Percentiles rank a stretch among this genome's conserved stretches.
phyloP scores from a whole-genome alignment of 1,140 invertebrate species.

The Diachasma alloeum region DNA sequence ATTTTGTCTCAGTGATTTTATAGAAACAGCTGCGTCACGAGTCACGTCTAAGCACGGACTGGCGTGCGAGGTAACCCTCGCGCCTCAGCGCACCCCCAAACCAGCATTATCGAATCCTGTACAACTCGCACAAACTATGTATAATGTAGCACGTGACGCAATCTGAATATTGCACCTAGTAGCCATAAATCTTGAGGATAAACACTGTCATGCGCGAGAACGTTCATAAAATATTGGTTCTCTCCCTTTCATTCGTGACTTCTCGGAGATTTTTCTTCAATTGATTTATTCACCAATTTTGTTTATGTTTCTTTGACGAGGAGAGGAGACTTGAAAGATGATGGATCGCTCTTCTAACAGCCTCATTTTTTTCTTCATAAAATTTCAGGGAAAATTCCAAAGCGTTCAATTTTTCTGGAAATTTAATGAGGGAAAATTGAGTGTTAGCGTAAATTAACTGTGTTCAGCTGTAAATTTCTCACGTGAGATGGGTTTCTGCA shows the following conservation, averaged over 20 bases:
- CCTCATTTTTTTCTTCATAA: background rate
- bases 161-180: conserved; percentile 23
- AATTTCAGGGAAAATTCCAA: background rate
- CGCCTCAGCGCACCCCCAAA: conserved; percentile 29
- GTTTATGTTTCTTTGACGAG: background rate
- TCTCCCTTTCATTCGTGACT: background rate
- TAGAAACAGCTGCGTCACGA: conserved; percentile 45
- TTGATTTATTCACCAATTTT: background rate
- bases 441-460: no score
- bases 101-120: conserved; percentile 50
- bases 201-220: conserved; percentile 38
- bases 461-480: no score
- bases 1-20: background rate
- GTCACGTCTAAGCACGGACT: conserved; percentile 58
- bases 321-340: background rate
- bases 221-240: conserved; percentile 15
- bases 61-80: conserved; percentile 45
- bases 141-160: conserved; percentile 10
- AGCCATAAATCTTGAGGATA: conserved; percentile 12
- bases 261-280: background rate
- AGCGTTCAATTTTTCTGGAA: no score
- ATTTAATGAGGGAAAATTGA: no score
- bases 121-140: conserved; percentile 31
- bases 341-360: background rate
- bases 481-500: no score